phyloP scores from a whole-genome alignment of 2,113 vertebrate genomes.

The Leptobrachium leishanense region DNA sequence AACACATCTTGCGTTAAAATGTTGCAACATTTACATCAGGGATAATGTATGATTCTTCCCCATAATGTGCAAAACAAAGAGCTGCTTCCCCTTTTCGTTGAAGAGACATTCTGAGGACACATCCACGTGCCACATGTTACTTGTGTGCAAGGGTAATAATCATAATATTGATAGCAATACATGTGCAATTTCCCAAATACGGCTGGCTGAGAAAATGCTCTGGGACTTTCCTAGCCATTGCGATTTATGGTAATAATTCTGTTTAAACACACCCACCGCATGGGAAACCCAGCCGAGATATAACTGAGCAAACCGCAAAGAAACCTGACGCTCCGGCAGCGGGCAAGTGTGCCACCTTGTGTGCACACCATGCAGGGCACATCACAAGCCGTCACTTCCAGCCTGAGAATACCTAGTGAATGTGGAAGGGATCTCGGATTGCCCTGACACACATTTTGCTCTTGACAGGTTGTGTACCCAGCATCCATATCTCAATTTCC shows the following conservation, averaged over 20 bases:
- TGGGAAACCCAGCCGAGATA: no score
- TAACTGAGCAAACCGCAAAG: no score
- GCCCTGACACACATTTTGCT: no score
- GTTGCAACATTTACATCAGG: conserved; percentile 19
- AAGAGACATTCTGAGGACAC: conserved; percentile 12
- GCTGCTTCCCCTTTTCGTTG: conserved; percentile 11
- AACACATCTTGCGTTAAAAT: conserved; percentile 22
- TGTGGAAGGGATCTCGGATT: no score
- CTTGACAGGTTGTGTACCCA: no score
- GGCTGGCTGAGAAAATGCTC: conserved; percentile 13
- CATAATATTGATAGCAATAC: background rate
- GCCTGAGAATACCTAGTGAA: no score
- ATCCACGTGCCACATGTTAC: background rate
- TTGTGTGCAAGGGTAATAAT: background rate
- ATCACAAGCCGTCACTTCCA: no score
- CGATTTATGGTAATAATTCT: conserved; percentile 19
- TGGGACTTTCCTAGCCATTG: conserved; percentile 4
- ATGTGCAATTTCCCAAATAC: conserved; percentile 27
- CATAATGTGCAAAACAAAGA: conserved; percentile 5
- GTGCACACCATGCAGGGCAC: no score
- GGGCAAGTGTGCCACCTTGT: no score
- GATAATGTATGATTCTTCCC: conserved; percentile 22
- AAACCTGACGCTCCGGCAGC: no score
- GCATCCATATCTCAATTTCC: no score
- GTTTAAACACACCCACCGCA: no score